Base-by-base conservation (phyloP, 2,113 vertebrate genomes). In the Coryphaenoides rupestris region DNA sequence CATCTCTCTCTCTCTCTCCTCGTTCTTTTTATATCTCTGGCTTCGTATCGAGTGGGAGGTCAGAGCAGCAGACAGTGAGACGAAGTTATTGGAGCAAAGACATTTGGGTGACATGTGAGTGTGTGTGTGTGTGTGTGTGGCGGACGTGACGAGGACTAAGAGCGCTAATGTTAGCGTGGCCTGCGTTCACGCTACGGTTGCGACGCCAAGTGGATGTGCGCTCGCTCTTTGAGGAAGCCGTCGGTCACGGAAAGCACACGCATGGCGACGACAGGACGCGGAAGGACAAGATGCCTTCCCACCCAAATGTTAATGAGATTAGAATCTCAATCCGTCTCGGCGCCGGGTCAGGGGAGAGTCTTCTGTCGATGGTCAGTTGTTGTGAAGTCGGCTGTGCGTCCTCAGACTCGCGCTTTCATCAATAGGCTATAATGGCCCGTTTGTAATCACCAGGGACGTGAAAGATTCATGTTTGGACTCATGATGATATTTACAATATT, bases 181-280 rank as follows among this genome's bases (percentile, higher is more conserved):
- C 85, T 85, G 53, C 62, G 65, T 89, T 90, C 77, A 89, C 79
- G 81, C 78, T 87, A 86, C 84, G 82, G 66, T 86, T 81, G 79
- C 68, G 71, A 85, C 84, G 84, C 79, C 84, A 83, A 70, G 58
- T 70, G 78, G 62, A 86, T 84, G 74, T 68, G 21, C 58, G 61
- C 15, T 60, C 65, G 72, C 56, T 79, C 69, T 77, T 70, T 84
- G 76, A 79, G 75, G 79, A 80, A 86, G 78, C 66, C 70, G 77
- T 69, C 74, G 69, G 75, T 77, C 55, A 65, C 22, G 58, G 74
- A 74, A 78, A 78, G 17, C 74, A 77, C 72, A 76, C 5, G n/a
- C n/a, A n/a, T n/a, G 13, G 75, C 74, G 75, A 66, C 75, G 78
- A 76, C 68, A 78, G 52, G 71, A 59, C 53, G 65, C 73, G 75